These are phyloP conservation scores for Luffia ferchaultella DNA, from an alignment of 2,888 invertebrate species.

Conservation along the genomic window DNA sequence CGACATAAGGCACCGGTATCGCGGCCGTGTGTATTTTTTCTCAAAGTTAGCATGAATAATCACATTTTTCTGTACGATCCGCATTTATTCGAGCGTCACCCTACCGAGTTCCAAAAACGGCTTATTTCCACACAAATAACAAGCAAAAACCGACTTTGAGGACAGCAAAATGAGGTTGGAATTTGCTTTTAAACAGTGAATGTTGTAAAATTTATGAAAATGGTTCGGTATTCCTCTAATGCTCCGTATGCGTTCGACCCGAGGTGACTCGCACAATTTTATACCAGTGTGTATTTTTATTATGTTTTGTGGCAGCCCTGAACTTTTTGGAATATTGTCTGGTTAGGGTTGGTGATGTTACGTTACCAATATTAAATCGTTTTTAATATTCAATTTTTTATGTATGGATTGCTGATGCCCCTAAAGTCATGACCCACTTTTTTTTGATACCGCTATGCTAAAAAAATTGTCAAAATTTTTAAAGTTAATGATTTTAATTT, in stretches of 20 bases:
- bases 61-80: slow-evolving; percentile 62
- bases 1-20: slow-evolving; percentile 26
- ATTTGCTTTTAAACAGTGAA: slow-evolving; percentile 26
- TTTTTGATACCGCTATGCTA: too few species aligned
- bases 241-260: slow-evolving; percentile 31
- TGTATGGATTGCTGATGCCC: too few species aligned
- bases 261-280: slow-evolving; percentile 57
- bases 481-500: too few species aligned
- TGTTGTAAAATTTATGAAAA: slow-evolving; percentile 57
- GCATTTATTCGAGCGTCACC: slow-evolving; percentile 42
- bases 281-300: slow-evolving; percentile 55
- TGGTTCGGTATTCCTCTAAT: slow-evolving; percentile 29
- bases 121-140: background rate
- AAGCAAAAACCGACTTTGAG: background rate
- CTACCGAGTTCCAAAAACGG: slow-evolving; percentile 6
- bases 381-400: too few species aligned
- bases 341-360: background rate
- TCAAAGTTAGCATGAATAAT: slow-evolving; percentile 60
- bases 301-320: slow-evolving; percentile 35
- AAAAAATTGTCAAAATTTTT: too few species aligned
- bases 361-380: background rate
- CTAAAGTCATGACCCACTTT: too few species aligned
- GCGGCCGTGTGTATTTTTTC: slow-evolving; percentile 51
- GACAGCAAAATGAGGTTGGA: background rate
- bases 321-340: slow-evolving; percentile 11